Evolutionary conservation across 2,797 vertebrate genomes (phyloP), one percentile per base, ranked within the genome.

Genomic region (Pantherophis vulpinus): DNA sequence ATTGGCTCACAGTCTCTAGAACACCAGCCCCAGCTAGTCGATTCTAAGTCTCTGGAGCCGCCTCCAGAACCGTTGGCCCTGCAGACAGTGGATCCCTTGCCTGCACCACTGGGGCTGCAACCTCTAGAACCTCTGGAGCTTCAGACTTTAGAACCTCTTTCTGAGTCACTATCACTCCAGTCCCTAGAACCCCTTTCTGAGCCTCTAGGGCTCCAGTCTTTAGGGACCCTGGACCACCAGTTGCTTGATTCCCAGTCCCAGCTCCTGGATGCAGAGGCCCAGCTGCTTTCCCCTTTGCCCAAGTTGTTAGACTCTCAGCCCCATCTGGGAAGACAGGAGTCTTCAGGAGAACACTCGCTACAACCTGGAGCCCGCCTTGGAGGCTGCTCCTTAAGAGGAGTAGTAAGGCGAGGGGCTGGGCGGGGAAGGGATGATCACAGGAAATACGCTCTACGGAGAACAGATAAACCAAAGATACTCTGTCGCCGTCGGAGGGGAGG

Each of bases 401-500:
- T 95, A 86, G 95, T 96, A 86, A 96, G 96, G 29, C 92, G 96
- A 3, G 97, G 95, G 23, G 95, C 91, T 0, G 96, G 95, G 94
- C 97, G 96, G 0, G 98, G 97, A 1, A 97, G 97, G 0, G 99
- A 99, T 95, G 98, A 98, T 92, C 99, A 99, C 97, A 98, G 98
- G 96, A 99, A 99, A 97, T 99, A 99, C 27, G 98, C 99, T 86
- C 98, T 99, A 94, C 98, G 99, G 94, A 99, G 99, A 97, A 99
- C 98, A 29, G 99, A 99, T 91, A 99, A 99, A 94, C 99, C 99
- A 96, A 99, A 99, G 95, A 99, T 99, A 94, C 98, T 99, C 87
- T 99, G 99, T 96, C 98, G 99, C 94, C 98, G 99, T 96, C 98
- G 99, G 96, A 98, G 99, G 96, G 97, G 98, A 0, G 98, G 98